phyloP scores from a whole-genome alignment of 2,797 vertebrate species.

The Cirrhinus mrigala region DNA sequence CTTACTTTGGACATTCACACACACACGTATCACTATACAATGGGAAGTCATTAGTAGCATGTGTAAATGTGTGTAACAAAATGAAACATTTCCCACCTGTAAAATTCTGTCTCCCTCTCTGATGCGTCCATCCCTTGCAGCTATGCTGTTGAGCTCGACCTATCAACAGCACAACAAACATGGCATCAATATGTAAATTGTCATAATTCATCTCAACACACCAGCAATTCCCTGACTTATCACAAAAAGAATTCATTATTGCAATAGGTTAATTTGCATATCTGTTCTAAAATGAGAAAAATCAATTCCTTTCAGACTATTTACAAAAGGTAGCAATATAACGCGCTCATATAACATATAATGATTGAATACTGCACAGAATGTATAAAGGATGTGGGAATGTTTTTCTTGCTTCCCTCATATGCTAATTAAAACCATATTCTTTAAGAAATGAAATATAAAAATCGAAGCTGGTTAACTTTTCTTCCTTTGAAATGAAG shows the following conservation, averaged over 20 bases:
- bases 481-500: conserved; percentile 1
- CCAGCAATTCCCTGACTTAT: conserved; percentile 22
- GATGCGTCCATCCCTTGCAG: conserved; percentile 92
- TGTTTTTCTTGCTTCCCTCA: neutral
- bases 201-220: conserved; percentile 24
- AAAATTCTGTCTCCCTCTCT: conserved; percentile 94
- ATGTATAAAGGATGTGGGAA: neutral
- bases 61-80: neutral
- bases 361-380: neutral
- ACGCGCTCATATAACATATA: neutral
- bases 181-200: conserved; percentile 33
- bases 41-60: neutral
- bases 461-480: neutral
- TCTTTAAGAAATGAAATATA: neutral
- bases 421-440: neutral
- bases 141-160: conserved; percentile 94
- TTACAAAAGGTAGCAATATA: neutral
- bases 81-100: conserved; percentile 78
- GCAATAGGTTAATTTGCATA: conserved; percentile 23
- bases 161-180: conserved; percentile 62
- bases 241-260: conserved; percentile 36
- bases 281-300: conserved; percentile 19
- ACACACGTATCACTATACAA: neutral
- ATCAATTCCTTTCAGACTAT: conserved; percentile 25
- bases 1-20: neutral